Evolutionary conservation across 2,888 invertebrate genomes (phyloP).

Genomic region (Leucophenga maculata): DNA sequence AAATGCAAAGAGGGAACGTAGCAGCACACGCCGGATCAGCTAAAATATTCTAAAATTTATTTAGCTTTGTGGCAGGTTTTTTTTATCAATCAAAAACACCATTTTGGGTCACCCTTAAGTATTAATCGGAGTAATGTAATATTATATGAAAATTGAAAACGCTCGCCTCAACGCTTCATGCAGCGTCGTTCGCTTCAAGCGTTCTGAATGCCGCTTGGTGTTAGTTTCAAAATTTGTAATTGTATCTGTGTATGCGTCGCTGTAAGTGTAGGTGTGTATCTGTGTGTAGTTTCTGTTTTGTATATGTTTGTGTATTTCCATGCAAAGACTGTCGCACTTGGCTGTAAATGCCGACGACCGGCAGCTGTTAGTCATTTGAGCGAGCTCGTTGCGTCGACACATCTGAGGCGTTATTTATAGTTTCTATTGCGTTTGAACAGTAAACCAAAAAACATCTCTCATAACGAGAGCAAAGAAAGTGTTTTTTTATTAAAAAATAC

Average conservation of each 20-base stretch:
- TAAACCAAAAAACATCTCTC: too few species aligned
- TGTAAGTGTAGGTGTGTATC: conserved; percentile 7
- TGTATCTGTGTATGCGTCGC: conserved; percentile 10
- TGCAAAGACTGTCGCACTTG: conserved; percentile 10
- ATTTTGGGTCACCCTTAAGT: too few species aligned
- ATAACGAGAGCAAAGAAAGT: background rate
- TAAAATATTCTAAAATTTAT: too few species aligned
- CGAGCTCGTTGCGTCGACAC: conserved; percentile 59
- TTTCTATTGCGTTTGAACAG: too few species aligned
- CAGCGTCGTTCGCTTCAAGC: too few species aligned
- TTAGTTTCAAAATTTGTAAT: background rate
- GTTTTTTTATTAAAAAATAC: background rate
- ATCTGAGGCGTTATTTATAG: background rate
- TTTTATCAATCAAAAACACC: too few species aligned
- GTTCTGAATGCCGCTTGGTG: conserved; percentile 7
- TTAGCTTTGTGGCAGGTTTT: too few species aligned
- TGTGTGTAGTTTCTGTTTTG: conserved; percentile 2
- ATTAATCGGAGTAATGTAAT: too few species aligned
- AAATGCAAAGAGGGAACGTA: too few species aligned
- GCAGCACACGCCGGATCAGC: too few species aligned
- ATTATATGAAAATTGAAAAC: conserved; percentile 6
- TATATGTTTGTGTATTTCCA: conserved; percentile 11
- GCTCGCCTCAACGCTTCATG: background rate
- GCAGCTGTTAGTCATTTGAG: conserved; percentile 55
- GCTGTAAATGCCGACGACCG: background rate